Conservation (phyloP, 2,113 vertebrate genomes). For the Nycticebus coucang region DNA sequence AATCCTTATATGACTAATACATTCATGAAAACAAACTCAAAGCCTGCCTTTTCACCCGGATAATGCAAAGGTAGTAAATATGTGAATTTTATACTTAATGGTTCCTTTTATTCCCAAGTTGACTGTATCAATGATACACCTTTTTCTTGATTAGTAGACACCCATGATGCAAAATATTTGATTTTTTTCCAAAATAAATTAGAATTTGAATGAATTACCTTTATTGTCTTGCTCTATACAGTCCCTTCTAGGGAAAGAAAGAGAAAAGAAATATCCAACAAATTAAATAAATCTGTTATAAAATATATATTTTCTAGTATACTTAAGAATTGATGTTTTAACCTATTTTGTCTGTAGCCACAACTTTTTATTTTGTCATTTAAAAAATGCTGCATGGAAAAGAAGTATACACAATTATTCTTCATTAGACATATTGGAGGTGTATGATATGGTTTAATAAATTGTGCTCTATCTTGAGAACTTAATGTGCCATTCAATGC, state of each 20-base stretch:
- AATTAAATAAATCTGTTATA: neutral
- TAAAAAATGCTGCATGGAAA: neutral
- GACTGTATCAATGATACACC: neutral
- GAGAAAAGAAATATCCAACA: neutral
- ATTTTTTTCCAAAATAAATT: neutral
- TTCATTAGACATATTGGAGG: neutral
- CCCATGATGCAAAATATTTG: neutral
- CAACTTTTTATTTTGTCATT: neutral
- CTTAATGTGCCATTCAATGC: neutral
- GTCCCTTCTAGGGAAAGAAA: neutral
- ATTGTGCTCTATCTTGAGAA: neutral
- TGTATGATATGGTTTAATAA: neutral
- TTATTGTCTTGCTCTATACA: neutral
- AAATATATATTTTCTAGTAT: neutral
- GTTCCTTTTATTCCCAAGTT: neutral
- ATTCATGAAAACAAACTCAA: neutral
- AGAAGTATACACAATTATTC: neutral
- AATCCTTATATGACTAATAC: neutral
- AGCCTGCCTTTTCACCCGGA: neutral
- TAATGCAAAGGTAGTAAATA: neutral
- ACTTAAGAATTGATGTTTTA: neutral
- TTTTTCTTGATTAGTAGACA: neutral
- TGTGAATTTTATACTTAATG: neutral
- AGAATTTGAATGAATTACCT: neutral
- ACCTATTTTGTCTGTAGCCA: neutral